phyloP scores from a whole-genome alignment of 2,888 invertebrate species.

The Ophion ventricosus region DNA sequence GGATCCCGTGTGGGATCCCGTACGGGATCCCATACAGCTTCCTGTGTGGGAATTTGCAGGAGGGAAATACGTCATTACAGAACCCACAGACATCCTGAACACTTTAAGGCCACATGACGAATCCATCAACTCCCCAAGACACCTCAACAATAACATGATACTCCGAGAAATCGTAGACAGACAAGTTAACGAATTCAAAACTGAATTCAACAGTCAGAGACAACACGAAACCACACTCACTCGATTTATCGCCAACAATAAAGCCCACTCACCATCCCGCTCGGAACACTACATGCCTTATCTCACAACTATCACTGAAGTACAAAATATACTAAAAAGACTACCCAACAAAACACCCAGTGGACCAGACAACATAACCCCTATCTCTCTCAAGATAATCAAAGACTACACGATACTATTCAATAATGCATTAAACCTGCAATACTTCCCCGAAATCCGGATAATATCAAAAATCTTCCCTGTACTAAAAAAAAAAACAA shows the following conservation, averaged over 20 bases:
- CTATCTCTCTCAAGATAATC: not conserved
- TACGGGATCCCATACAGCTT: no score
- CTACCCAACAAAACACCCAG: constrained; percentile 2
- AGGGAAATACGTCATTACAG: constrained; percentile 8
- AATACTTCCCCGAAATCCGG: no score
- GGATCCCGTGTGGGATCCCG: no score
- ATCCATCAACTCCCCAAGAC: constrained; percentile 24
- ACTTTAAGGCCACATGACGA: constrained; percentile 17
- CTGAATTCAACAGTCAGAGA: not conserved
- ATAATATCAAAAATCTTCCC: no score
- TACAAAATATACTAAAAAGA: not conserved
- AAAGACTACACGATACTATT: no score
- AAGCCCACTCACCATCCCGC: not conserved
- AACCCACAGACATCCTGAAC: not conserved
- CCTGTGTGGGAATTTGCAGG: no score
- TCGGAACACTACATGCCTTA: not conserved
- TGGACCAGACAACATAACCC: constrained; percentile 3
- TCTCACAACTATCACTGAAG: not conserved
- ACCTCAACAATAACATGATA: constrained; percentile 2
- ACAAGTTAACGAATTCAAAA: not conserved
- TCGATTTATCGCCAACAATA: not conserved
- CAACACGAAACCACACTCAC: not conserved
- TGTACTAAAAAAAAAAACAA: constrained; percentile 34
- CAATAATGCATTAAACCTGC: no score
- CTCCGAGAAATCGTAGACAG: constrained; percentile 8